Evolutionary conservation across 2,113 vertebrate genomes (phyloP).

Genomic region (Falco punctatus): DNA sequence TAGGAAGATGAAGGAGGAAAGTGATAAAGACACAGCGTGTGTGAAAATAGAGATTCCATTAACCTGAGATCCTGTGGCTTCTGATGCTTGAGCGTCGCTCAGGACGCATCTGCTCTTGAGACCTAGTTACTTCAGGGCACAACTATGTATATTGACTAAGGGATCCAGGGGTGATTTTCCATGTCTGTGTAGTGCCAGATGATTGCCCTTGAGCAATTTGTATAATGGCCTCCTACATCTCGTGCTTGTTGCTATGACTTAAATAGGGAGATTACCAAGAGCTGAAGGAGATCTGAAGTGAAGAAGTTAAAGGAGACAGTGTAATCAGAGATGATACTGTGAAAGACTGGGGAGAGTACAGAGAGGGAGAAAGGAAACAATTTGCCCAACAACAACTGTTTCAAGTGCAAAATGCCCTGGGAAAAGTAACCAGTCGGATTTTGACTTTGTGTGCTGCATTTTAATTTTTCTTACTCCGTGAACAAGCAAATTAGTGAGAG

Average conservation of each 20-base stretch:
- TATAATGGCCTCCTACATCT: not conserved
- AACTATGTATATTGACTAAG: not conserved
- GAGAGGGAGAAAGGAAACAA: not conserved
- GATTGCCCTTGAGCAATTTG: not conserved
- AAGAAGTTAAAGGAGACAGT: not conserved
- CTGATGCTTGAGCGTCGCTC: not conserved
- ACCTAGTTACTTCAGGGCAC: not conserved
- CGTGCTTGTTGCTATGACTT: not conserved
- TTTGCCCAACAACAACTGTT: not conserved
- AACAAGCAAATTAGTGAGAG: not conserved
- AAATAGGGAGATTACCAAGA: not conserved
- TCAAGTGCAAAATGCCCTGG: not conserved
- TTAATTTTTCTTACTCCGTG: not conserved
- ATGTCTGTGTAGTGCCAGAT: not conserved
- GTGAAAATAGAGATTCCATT: conserved; percentile 31
- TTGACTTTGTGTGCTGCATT: not conserved
- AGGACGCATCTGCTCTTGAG: not conserved
- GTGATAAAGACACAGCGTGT: not conserved
- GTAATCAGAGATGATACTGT: not conserved
- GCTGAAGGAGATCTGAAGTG: not conserved
- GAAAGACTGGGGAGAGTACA: not conserved
- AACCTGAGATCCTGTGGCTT: conserved; percentile 36
- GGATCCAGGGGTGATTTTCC: not conserved
- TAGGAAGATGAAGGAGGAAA: conserved; percentile 43
- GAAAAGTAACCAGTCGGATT: not conserved